Percentiles rank a stretch among this genome's conserved stretches.
phyloP scores from a whole-genome alignment of 2,888 invertebrate genomes.

The Rhagonycha lutea region DNA sequence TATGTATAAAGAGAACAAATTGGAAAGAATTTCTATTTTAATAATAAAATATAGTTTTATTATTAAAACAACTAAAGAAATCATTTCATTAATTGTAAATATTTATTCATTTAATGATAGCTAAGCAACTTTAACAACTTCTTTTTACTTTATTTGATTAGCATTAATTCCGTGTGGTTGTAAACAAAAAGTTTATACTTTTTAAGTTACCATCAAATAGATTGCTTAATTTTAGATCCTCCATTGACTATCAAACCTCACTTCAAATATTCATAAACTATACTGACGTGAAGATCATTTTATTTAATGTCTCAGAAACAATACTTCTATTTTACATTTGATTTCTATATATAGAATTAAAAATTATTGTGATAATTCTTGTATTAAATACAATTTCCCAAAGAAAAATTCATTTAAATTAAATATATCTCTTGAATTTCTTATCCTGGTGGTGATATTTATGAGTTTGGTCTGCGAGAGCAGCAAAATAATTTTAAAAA shows the following conservation, averaged over 20 bases:
- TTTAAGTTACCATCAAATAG: conserved; percentile 15
- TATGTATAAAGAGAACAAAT: conserved; percentile 2
- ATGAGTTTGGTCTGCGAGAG: no score
- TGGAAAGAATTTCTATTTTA: background rate
- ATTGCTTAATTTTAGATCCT: conserved; percentile 10
- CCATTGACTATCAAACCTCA: background rate
- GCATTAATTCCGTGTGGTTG: background rate
- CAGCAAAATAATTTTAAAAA: no score
- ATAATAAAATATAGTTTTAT: conserved; percentile 3
- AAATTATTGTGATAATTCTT: no score
- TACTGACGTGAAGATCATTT: no score
- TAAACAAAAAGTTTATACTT: conserved; percentile 7
- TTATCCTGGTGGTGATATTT: no score
- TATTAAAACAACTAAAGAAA: conserved; percentile 1
- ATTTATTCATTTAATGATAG: background rate
- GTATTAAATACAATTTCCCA: no score
- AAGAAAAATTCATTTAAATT: no score
- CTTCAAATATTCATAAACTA: background rate
- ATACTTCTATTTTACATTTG: no score
- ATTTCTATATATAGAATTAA: no score
- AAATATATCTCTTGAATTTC: no score
- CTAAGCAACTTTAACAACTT: background rate
- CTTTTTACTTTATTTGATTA: background rate
- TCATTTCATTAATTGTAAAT: conserved; percentile 1
- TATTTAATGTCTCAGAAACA: no score